These are phyloP conservation scores for Drosophila tropicalis DNA, from an alignment of 1,140 invertebrate genomes.

Conservation along the genomic window DNA sequence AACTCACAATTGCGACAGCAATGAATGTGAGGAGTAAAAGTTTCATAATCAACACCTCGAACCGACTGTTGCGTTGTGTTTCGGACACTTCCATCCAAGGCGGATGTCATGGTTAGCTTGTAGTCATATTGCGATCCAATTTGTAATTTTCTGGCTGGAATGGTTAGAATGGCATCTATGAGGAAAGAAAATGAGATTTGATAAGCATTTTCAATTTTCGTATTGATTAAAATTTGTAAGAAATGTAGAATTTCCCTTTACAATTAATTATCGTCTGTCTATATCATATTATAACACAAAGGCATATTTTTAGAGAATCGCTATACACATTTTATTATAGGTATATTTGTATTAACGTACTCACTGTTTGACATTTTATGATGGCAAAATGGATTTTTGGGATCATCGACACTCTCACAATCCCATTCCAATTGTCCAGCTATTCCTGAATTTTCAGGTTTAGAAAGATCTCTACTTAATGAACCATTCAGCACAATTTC, in stretches of 20 bases:
- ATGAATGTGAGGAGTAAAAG: slow-evolving; percentile 18
- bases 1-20: slow-evolving; percentile 27
- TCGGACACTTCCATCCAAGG: background rate
- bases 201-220: no score
- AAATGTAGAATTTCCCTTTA: no score
- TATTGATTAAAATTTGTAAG: no score
- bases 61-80: slow-evolving; percentile 1
- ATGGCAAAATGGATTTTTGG: slow-evolving; percentile 5
- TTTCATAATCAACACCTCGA: background rate
- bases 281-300: no score
- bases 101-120: slow-evolving; percentile 10
- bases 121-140: background rate
- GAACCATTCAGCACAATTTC: slow-evolving; percentile 9
- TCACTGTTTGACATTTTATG: slow-evolving; percentile 23
- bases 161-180: background rate
- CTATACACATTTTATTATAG: no score
- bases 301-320: no score
- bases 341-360: slow-evolving; percentile 2
- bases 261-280: no score
- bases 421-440: slow-evolving; percentile 1
- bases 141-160: slow-evolving; percentile 16
- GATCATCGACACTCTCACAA: slow-evolving; percentile 20
- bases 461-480: background rate
- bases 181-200: background rate
- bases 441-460: fast-evolving